These are phyloP conservation scores for Cosmopolites sordidus DNA, from an alignment of 2,888 invertebrate species.

Conservation along the genomic window DNA sequence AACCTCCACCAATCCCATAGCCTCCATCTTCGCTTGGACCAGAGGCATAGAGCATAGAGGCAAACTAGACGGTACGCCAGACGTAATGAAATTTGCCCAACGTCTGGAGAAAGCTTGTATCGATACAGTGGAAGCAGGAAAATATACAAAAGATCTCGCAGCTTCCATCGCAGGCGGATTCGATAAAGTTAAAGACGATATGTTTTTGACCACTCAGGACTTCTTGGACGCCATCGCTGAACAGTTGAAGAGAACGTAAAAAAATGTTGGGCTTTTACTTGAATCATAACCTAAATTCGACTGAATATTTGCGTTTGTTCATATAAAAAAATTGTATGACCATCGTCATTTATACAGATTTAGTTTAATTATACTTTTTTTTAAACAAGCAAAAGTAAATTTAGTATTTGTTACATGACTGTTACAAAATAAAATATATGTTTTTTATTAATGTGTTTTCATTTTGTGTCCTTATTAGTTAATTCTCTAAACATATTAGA, in stretches of 20 bases:
- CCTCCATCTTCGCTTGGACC: slow-evolving; percentile 90
- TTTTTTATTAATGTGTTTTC: no score
- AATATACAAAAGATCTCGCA: slow-evolving; percentile 81
- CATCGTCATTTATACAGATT: no score
- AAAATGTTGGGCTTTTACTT: no score
- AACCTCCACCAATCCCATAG: slow-evolving; percentile 88
- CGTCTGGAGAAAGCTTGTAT: slow-evolving; percentile 78
- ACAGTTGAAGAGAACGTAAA: slow-evolving; percentile 56
- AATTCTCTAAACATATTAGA: no score
- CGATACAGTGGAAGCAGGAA: slow-evolving; percentile 75
- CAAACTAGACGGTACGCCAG: slow-evolving; percentile 72
- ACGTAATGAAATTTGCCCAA: slow-evolving; percentile 66
- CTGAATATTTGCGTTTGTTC: no score
- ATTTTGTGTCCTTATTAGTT: no score
- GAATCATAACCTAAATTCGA: no score
- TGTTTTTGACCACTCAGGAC: slow-evolving; percentile 81
- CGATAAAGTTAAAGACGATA: slow-evolving; percentile 73
- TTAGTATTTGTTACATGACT: no score
- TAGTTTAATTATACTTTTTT: no score
- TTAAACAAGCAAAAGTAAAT: no score
- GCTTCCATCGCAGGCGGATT: slow-evolving; percentile 83
- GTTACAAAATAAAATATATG: no score
- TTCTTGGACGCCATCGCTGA: slow-evolving; percentile 79
- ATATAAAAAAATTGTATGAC: no score
- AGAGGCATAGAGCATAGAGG: slow-evolving; percentile 79